Percentiles rank a stretch among this genome's conserved stretches.
Evolutionary conservation across 2,888 invertebrate genomes (phyloP).

Genomic region (Cynaeus angustus): DNA sequence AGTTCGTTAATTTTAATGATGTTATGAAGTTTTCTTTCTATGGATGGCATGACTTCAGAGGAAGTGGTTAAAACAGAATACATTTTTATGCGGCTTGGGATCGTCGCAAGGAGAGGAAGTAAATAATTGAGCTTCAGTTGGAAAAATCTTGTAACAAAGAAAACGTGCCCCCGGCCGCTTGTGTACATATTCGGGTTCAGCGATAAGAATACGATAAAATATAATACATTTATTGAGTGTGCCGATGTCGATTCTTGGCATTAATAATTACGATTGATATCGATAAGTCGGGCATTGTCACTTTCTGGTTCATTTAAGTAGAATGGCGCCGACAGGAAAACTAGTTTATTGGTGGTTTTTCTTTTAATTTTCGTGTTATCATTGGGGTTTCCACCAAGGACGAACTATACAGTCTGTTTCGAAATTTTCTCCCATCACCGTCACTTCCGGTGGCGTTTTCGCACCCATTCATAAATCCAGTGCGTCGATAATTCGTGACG

Average conservation of each 20-base stretch:
- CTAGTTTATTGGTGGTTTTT: conserved; percentile 5
- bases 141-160: background rate
- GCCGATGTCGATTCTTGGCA: background rate
- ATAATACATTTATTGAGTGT: background rate
- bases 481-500: no score
- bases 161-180: no score
- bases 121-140: conserved; percentile 2
- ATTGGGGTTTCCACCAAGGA: no score
- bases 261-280: conserved; percentile 24
- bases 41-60: conserved; percentile 14
- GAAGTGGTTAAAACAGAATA: conserved; percentile 41
- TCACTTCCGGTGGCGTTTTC: background rate
- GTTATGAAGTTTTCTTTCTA: conserved; percentile 11
- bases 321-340: conserved; percentile 14
- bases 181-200: background rate
- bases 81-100: conserved; percentile 38
- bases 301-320: conserved; percentile 27
- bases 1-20: conserved; percentile 30
- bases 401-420: background rate
- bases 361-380: background rate
- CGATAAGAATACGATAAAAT: background rate
- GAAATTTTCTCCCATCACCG: background rate
- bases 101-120: conserved; percentile 27
- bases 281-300: conserved; percentile 13
- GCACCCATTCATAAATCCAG: background rate